Base-by-base conservation (phyloP, 2,888 invertebrate genomes). In the Rotaria socialis region DNA sequence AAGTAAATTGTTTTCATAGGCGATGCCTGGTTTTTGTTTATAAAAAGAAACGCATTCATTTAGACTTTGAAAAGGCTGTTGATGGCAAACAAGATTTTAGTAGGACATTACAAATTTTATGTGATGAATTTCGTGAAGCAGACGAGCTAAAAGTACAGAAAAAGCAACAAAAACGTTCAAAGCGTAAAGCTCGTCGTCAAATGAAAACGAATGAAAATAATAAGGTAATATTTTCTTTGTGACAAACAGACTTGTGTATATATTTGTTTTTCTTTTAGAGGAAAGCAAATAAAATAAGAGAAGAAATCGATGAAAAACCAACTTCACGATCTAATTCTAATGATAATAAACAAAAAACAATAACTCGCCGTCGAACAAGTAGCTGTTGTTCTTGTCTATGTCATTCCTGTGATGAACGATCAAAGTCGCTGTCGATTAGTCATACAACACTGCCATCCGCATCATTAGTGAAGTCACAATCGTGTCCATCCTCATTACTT, bases 141-240 rank as follows among this genome's bases (percentile, higher is more conserved):
- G 50, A 43, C 6, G 24, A 56, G 22, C 2, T 47, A 52, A 22
- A 84, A 84, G 6, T 22, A 35, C n/a, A 52, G 16, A 84, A 84
- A 55, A 84, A 50, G 19, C 50, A 55, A 84, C 52, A 27, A 35
- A 50, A 35, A 47, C 55, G 60, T 35, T 84, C 27, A 84, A 86
- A 86, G n/a, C 84, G 47, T 50, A 86, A 60, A 27, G 19, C 16
- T 35, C 58, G 47, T 84, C 56, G 84, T n/a, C 50, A 60, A 84
- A 50, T 14, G 11, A 58, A 84, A 60, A 47, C n/a, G 11, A n/a
- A 55, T 52, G 52, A 85, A 75, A 67, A 11, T n/a, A 47, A 24
- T n/a, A 24, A 80, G 47, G 80, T 80, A 11, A 6, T 35, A 35
- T 35, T 35, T 35, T 35, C 35, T 35, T 35, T 35, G 35, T 35